These are phyloP conservation scores for Pseudococcus jackbeardsleyi DNA, from an alignment of 2,888 invertebrate genomes.

Conservation along the genomic window DNA sequence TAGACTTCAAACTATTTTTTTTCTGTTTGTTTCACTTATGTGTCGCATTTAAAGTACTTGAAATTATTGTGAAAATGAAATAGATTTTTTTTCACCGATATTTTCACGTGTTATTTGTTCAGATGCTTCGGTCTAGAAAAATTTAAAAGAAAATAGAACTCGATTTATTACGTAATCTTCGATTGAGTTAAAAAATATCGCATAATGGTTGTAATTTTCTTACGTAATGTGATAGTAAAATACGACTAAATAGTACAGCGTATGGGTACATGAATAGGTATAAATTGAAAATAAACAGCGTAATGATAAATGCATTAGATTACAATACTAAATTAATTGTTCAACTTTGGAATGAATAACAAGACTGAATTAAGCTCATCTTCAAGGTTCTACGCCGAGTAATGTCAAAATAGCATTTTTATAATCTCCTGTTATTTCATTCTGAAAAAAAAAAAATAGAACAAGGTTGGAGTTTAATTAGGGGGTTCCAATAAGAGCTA, in stretches of 20 bases:
- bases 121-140: not conserved
- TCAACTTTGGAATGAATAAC: constrained; percentile 37
- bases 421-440: constrained; percentile 15
- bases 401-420: constrained; percentile 25
- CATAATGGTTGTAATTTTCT: not conserved
- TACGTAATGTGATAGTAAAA: not conserved
- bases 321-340: constrained; percentile 13
- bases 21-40: no score
- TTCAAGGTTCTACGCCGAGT: constrained; percentile 22
- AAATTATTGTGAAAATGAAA: constrained; percentile 57
- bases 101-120: not conserved
- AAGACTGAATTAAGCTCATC: not conserved
- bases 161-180: not conserved
- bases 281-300: constrained; percentile 3
- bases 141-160: not conserved
- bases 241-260: not conserved
- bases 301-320: constrained; percentile 4
- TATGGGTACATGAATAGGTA: not conserved
- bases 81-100: constrained; percentile 43
- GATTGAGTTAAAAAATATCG: not conserved
- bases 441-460: not conserved
- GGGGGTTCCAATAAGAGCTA: constrained; percentile 59
- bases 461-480: constrained; percentile 39
- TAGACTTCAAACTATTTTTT: no score
- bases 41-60: not conserved